phyloP scores from a whole-genome alignment of 2,797 vertebrate genomes.

The Aplochiton taeniatus region DNA sequence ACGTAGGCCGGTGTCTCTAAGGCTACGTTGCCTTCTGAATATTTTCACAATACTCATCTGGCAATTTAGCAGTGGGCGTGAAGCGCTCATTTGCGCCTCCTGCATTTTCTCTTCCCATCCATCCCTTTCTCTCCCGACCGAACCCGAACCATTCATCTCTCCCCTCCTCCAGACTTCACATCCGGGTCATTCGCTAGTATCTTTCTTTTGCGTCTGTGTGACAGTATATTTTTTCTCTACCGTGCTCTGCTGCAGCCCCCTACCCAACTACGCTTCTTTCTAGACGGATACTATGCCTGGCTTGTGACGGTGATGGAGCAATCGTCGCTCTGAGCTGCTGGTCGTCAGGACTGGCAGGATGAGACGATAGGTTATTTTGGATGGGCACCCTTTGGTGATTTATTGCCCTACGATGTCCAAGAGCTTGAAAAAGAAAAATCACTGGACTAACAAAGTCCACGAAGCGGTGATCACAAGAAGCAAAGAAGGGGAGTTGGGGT shows the following conservation, averaged over 20 bases:
- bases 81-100: conserved; percentile 50
- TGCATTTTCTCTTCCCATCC: conserved; percentile 63
- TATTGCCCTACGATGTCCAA: conserved; percentile 91
- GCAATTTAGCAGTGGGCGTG: conserved; percentile 41
- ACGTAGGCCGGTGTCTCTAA: background rate
- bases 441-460: conserved; percentile 99
- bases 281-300: conserved; percentile 63
- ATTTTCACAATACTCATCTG: conserved; percentile 50
- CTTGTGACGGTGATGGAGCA: conserved; percentile 64
- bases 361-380: conserved; percentile 66
- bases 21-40: background rate
- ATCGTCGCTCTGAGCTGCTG: conserved; percentile 50
- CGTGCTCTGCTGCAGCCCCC: conserved; percentile 66
- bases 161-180: conserved; percentile 81
- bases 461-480: conserved; percentile 91
- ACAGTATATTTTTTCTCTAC: conserved; percentile 56
- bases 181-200: conserved; percentile 81
- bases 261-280: conserved; percentile 60
- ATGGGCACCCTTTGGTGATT: conserved; percentile 67
- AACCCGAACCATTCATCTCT: conserved; percentile 76
- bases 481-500: conserved; percentile 93
- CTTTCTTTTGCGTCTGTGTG: conserved; percentile 66
- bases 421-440: conserved; percentile 98
- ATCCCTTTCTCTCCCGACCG: conserved; percentile 61
- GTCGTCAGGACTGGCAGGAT: conserved; percentile 60